These are phyloP conservation scores for Gymnorhina tibicen DNA, from an alignment of 2,113 vertebrate genomes.

Conservation along the genomic window DNA sequence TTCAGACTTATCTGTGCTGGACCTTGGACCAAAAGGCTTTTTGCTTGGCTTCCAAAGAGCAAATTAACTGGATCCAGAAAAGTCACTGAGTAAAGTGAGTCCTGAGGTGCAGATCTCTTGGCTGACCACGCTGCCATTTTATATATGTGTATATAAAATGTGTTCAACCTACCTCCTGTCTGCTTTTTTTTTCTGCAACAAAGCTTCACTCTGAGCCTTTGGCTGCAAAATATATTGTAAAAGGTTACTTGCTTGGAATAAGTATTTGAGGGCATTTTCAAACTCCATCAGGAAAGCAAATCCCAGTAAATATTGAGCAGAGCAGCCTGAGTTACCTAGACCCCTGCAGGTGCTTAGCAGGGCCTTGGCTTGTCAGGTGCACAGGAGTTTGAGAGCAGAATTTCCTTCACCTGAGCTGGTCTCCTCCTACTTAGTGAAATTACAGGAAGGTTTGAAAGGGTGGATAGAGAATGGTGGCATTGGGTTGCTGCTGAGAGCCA, in stretches of 20 bases:
- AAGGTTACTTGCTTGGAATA: neutral
- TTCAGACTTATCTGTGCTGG: neutral
- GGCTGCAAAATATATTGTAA: neutral
- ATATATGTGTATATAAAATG: accelerated
- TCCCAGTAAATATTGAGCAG: neutral
- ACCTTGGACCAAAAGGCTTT: neutral
- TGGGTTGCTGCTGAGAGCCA: accelerated
- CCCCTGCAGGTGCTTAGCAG: neutral
- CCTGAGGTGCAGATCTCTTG: neutral
- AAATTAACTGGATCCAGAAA: neutral
- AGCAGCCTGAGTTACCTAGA: neutral
- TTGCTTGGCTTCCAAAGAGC: neutral
- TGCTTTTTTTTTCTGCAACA: neutral
- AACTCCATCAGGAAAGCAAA: neutral
- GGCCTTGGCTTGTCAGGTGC: neutral
- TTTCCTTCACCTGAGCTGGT: neutral
- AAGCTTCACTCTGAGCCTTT: neutral
- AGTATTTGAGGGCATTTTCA: neutral
- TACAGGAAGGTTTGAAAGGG: neutral
- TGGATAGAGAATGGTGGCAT: accelerated
- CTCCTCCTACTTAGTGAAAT: neutral
- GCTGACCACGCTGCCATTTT: neutral
- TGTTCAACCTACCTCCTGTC: neutral
- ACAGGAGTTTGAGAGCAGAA: neutral
- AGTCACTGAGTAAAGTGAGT: neutral